Conservation (phyloP, 2,797 vertebrate species). For the Craterocephalus amniculus region DNA sequence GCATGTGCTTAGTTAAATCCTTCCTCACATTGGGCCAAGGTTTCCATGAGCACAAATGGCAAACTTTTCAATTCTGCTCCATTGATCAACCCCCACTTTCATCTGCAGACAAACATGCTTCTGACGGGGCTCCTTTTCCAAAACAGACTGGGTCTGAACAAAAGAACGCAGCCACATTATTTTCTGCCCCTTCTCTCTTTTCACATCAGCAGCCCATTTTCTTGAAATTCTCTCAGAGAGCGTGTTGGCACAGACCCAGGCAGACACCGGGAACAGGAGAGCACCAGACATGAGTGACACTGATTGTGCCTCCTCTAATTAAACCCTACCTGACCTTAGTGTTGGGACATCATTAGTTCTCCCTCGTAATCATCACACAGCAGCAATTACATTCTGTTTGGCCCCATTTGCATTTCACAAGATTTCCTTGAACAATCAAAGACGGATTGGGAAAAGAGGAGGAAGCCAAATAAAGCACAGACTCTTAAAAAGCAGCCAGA, state of each 20-base stretch:
- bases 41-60: conserved; percentile 37
- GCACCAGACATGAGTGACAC: conserved; percentile 77
- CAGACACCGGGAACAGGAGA: conserved; percentile 65
- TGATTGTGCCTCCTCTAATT: conserved; percentile 93
- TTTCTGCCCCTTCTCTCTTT: conserved; percentile 48
- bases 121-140: conserved; percentile 59
- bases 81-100: conserved; percentile 72
- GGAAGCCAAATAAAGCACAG: conserved; percentile 60
- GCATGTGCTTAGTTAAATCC: conserved; percentile 20
- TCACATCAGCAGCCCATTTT: conserved; percentile 70
- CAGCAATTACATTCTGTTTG: conserved; percentile 93
- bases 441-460: conserved; percentile 60
- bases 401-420: conserved; percentile 89
- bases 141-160: conserved; percentile 57
- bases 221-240: conserved; percentile 62
- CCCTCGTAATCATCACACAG: conserved; percentile 90
- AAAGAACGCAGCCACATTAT: conserved; percentile 62
- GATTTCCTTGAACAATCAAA: conserved; percentile 83
- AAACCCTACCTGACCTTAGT: conserved; percentile 94
- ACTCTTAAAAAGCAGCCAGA: conserved; percentile 43
- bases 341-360: conserved; percentile 96
- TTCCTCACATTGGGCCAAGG: conserved; percentile 11
- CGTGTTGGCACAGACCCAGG: conserved; percentile 73
- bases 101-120: conserved; percentile 60
- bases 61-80: conserved; percentile 50